phyloP scores from a whole-genome alignment of 2,113 vertebrate genomes.

The Chionis minor region DNA sequence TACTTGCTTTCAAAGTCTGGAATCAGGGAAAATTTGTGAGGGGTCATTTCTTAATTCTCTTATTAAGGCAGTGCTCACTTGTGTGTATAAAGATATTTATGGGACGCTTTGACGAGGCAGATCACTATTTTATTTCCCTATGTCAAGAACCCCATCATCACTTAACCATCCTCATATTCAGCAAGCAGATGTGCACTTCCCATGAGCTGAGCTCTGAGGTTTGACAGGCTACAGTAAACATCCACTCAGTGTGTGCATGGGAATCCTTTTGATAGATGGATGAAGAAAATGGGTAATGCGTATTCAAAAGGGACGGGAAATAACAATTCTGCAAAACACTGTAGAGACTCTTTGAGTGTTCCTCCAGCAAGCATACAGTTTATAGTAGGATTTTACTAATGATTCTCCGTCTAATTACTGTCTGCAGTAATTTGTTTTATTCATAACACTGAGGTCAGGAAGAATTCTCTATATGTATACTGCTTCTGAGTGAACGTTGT shows the following conservation, averaged over 20 bases:
- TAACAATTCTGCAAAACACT: not conserved
- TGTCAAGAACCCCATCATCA: not conserved
- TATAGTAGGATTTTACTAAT: not conserved
- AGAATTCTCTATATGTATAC: not conserved
- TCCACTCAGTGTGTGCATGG: not conserved
- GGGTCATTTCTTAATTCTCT: not conserved
- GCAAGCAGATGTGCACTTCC: not conserved
- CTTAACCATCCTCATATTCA: not conserved
- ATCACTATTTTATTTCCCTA: not conserved
- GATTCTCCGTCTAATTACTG: constrained; percentile 47
- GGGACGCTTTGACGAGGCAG: constrained; percentile 3
- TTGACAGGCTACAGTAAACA: constrained; percentile 1
- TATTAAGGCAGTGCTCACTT: not conserved
- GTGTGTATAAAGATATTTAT: not conserved
- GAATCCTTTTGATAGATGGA: not conserved
- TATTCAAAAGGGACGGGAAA: constrained; percentile 40
- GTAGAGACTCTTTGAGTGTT: constrained; percentile 6
- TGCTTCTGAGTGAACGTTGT: not conserved
- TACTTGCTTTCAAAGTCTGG: not conserved
- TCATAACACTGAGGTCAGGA: constrained; percentile 4
- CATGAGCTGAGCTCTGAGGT: not conserved
- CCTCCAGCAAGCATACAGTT: not conserved
- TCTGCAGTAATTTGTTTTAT: constrained; percentile 35
- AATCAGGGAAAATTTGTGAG: not conserved
- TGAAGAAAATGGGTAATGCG: not conserved